Evolutionary conservation across 2,113 vertebrate species (phyloP).

Genomic region (Gnathonemus longibarbis): DNA sequence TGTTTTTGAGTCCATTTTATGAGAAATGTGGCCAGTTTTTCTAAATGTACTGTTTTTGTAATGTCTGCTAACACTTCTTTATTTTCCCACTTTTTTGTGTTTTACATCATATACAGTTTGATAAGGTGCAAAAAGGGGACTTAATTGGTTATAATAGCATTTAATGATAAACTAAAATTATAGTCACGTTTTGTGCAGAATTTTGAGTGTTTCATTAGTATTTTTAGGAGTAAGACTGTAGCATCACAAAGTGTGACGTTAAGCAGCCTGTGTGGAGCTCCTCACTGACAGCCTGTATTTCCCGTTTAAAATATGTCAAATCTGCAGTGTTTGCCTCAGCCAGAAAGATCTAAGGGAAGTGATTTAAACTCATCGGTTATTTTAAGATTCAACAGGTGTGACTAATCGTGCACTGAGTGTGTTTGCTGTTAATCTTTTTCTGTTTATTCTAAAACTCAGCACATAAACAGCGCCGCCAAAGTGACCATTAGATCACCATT

Average conservation of each 20-base stretch:
- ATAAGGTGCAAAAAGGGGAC: neutral
- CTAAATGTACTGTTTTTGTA: slow-evolving; percentile 48
- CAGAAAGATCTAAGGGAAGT: neutral
- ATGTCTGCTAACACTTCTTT: slow-evolving; percentile 3
- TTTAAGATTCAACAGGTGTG: slow-evolving; percentile 1
- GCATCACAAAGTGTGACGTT: neutral
- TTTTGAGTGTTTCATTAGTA: neutral
- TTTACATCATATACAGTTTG: neutral
- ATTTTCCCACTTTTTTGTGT: neutral
- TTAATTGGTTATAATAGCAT: neutral
- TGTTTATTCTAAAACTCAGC: neutral
- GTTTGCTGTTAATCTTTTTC: slow-evolving; percentile 33
- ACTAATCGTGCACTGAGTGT: neutral
- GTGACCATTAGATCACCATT: neutral
- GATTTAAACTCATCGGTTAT: neutral
- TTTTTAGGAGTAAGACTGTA: neutral
- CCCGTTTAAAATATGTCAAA: neutral
- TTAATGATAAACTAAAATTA: neutral
- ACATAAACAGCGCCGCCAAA: neutral
- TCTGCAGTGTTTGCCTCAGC: neutral
- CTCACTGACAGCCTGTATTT: neutral
- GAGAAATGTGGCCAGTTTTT: slow-evolving; percentile 59
- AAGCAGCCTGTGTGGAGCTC: neutral
- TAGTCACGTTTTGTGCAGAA: neutral
- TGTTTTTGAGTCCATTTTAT: slow-evolving; percentile 53